A percentile compares a stretch with the other conserved stretches of the same genome.
Evolutionary conservation across 2,797 vertebrate genomes (phyloP).

Genomic region (Parauchenoglanis ngamensis): DNA sequence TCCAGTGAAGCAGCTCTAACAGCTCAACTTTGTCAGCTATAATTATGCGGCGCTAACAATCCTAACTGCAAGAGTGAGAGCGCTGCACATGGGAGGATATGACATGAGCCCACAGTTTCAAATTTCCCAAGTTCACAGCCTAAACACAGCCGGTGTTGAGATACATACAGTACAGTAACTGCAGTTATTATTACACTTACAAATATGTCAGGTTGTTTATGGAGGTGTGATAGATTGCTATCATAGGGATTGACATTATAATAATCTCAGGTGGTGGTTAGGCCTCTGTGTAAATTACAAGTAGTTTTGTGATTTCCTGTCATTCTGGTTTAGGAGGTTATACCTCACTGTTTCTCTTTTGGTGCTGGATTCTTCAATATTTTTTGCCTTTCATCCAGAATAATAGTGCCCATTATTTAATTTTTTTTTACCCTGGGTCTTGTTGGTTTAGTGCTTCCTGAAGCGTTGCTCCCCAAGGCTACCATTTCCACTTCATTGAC

Average conservation of each 20-base stretch:
- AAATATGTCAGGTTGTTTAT: not conserved
- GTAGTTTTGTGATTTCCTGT: not conserved
- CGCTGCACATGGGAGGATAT: slow-evolving; percentile 43
- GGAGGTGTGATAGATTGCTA: not conserved
- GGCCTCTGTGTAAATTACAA: not conserved
- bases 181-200: slow-evolving; percentile 5
- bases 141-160: slow-evolving; percentile 12
- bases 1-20: slow-evolving; percentile 44
- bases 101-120: slow-evolving; percentile 47
- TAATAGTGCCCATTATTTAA: not conserved
- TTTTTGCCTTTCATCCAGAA: not conserved
- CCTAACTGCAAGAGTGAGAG: slow-evolving; percentile 45
- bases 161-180: slow-evolving; percentile 21
- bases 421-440: not conserved
- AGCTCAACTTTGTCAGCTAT: slow-evolving; percentile 53
- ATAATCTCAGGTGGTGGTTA: not conserved
- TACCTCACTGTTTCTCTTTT: not conserved
- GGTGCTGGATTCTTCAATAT: not conserved
- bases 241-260: not conserved
- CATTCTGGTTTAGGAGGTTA: too few relatives aligned
- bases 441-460: slow-evolving; percentile 20
- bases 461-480: slow-evolving; percentile 14
- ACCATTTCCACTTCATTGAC: not conserved
- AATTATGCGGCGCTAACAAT: slow-evolving; percentile 59
- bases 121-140: slow-evolving; percentile 40